Evolutionary conservation across 2,888 invertebrate species (phyloP), one percentile per base, ranked within the genome.

Genomic region (Orchestes rusci): DNA sequence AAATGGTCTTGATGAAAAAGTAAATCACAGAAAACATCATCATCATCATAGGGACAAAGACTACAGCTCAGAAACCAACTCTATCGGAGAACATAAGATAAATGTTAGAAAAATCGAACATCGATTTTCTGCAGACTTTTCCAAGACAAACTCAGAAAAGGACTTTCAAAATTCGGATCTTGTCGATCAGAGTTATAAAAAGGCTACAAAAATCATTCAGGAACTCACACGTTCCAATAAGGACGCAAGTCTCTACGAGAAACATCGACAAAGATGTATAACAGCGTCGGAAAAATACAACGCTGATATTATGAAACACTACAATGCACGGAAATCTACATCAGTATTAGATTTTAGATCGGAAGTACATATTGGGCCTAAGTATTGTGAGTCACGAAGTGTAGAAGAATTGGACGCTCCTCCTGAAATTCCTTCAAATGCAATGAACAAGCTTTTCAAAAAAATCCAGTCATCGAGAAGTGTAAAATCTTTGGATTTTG

Each of bases 401-500:
- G 73, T 72, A 15, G 62, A 66, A 70, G 62, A 70, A 65, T 30
- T 66, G 68, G 56, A 68, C 67, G 45, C 72, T 67, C 55, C 72
- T 67, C 56, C 65, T 57, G 60, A 68, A 69, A 58, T 70, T 45
- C 53, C 52, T 69, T 58, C 69, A 20, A 69, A 57, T 69, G 70
- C 50, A 28, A 29, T 51, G 34, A 50, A 57, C 33, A 50, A 59
- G 45, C 20, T 59, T 18, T 60, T 62, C 42, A 61, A 60, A 41
- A 64, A 60, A 52, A 54, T 62, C 4, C 60, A 72, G 15, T 73
- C 76, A 57, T 70, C 73, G 5, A 66, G 82, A 36, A 82, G 81
- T 60, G 79, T 82, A 0, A 82, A 82, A 55, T 83, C 85, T 0
- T 70, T 84, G 5, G 87, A 87, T 59, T 82, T 85, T 54, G 85